Evolutionary conservation across 2,113 vertebrate genomes (phyloP).

Genomic region (Axis porcinus): DNA sequence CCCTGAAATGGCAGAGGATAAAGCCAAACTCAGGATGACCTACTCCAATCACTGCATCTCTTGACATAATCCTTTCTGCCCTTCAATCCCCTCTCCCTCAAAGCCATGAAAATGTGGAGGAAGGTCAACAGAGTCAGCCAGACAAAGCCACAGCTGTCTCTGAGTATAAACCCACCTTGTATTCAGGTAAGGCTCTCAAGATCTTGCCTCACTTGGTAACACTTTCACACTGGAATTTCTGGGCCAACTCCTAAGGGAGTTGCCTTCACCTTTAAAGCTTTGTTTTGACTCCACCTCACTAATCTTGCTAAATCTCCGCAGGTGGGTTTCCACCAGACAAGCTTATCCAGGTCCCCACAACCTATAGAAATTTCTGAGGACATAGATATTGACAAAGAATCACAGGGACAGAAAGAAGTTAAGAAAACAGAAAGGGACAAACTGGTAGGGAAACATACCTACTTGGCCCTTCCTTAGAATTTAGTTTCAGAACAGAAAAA

Average conservation of each 20-base stretch:
- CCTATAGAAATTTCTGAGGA: not conserved
- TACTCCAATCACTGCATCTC: not conserved
- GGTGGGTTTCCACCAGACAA: not conserved
- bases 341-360: not conserved
- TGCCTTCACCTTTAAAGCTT: not conserved
- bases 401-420: not conserved
- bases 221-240: not conserved
- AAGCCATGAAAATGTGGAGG: not conserved
- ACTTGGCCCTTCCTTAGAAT: not conserved
- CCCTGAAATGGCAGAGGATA: not conserved
- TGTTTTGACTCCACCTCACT: not conserved
- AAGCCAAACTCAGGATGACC: not conserved
- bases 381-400: not conserved
- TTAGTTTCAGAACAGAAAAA: not conserved
- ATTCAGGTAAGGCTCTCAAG: not conserved
- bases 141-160: not conserved
- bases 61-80: not conserved
- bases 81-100: not conserved
- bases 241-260: not conserved
- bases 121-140: not conserved
- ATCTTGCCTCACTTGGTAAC: not conserved
- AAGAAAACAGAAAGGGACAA: not conserved
- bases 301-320: not conserved
- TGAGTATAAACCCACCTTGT: not conserved
- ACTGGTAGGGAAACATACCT: not conserved